Evolutionary conservation across 2,113 vertebrate species (phyloP).

Genomic region (Melanerpes aurifrons): DNA sequence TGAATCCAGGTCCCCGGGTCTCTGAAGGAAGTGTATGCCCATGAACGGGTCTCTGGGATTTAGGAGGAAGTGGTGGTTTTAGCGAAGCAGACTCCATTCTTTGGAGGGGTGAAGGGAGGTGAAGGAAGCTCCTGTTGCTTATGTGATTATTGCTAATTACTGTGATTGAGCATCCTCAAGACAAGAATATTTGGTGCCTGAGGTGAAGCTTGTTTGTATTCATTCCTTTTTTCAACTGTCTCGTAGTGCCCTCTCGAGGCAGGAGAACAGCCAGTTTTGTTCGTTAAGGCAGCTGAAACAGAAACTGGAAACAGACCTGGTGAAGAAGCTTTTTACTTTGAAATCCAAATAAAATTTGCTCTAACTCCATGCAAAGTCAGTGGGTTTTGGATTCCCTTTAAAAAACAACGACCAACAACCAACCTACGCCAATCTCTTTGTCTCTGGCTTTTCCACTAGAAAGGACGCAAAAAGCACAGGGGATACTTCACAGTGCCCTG

Average conservation of each 20-base stretch:
- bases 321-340: background rate
- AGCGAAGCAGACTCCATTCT: slow-evolving; percentile 34
- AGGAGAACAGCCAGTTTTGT: background rate
- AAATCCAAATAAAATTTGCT: background rate
- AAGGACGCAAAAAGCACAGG: background rate
- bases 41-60: background rate
- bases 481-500: background rate
- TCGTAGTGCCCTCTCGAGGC: slow-evolving; percentile 67
- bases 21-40: background rate
- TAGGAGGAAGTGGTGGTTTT: slow-evolving; percentile 35
- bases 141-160: slow-evolving; percentile 67
- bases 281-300: background rate
- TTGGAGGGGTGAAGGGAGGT: slow-evolving; percentile 32
- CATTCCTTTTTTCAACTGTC: slow-evolving; percentile 5
- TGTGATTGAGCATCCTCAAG: slow-evolving; percentile 34
- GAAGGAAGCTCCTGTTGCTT: slow-evolving; percentile 41
- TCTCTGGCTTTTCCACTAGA: background rate
- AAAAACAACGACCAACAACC: background rate
- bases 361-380: background rate
- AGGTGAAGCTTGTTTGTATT: background rate
- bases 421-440: fast-evolving
- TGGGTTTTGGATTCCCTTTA: background rate
- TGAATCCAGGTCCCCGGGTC: background rate
- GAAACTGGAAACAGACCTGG: background rate
- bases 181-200: slow-evolving; percentile 40